A percentile compares a stretch with the other conserved stretches of the same genome.
Evolutionary conservation across 2,797 vertebrate genomes (phyloP).

Genomic region (Bryconaethiops microstoma): DNA sequence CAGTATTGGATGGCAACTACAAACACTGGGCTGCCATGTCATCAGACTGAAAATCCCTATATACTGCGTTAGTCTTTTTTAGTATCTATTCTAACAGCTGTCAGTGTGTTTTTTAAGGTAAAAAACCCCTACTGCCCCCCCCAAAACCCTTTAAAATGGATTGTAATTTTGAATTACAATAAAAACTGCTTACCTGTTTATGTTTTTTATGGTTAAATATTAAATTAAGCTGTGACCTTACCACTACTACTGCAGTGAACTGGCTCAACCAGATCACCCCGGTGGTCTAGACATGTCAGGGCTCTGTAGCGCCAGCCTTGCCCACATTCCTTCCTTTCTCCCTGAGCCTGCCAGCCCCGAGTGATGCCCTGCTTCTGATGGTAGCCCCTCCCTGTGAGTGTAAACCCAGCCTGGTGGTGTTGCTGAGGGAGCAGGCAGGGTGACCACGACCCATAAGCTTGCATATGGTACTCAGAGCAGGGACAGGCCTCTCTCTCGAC

Average conservation of each 20-base stretch:
- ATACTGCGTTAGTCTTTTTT: too few relatives aligned
- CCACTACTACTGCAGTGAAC: slow-evolving; percentile 77
- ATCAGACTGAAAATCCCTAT: too few relatives aligned
- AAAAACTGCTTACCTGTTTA: not conserved
- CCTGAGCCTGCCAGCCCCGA: slow-evolving; percentile 50
- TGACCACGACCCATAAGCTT: slow-evolving; percentile 83
- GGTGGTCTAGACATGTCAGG: slow-evolving; percentile 77
- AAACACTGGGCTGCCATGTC: too few relatives aligned
- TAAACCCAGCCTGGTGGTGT: slow-evolving; percentile 48
- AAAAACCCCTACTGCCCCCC: too few relatives aligned
- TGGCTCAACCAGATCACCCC: slow-evolving; percentile 74
- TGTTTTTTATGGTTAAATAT: not conserved
- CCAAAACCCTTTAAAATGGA: too few relatives aligned
- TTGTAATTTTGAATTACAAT: not conserved
- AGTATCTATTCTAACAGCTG: too few relatives aligned
- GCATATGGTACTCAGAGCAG: slow-evolving; percentile 74
- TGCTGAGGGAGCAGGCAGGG: slow-evolving; percentile 75
- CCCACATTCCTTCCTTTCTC: slow-evolving; percentile 73
- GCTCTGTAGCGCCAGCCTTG: slow-evolving; percentile 75
- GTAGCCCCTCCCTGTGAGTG: slow-evolving; percentile 30
- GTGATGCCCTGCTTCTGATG: slow-evolving; percentile 30
- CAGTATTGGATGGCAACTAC: too few relatives aligned
- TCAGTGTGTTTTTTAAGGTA: too few relatives aligned
- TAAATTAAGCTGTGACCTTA: slow-evolving; percentile 61
- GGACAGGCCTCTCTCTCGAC: slow-evolving; percentile 79